Base-by-base conservation (phyloP, 2,888 invertebrate genomes). In the Heteromurus nitidus region DNA sequence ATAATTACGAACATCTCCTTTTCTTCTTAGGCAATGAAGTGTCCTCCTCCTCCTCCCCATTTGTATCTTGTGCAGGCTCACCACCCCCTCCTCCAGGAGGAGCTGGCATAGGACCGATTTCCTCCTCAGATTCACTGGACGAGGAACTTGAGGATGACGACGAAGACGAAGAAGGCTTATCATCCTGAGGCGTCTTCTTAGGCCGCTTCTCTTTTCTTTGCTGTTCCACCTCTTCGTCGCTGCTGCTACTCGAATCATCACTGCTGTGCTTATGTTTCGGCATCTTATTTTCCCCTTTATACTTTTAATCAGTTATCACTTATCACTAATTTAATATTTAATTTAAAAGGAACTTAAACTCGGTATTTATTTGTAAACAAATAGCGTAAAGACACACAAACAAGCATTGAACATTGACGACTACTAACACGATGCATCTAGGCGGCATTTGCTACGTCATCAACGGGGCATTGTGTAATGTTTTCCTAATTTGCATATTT, bases 51-150 rank as follows among this genome's bases (percentile, higher is more conserved):
- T 30, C 62, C 31, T 7, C 5, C 36, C 36, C 36, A 36, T 36
- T 36, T 36, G 36, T 28, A 16, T 64, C 62, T 24, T 26, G 47
- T 7, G 24, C 16, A 9, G 30, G 18, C 16, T 55, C 22, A 0
- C 24, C 64, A 30, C 42, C 36, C 1, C 16, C 26, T n/a, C 22
- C 26, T 1, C 11, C 70, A 22, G 70, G 55, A 22, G 70, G 62
- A 5, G 80, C 82, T 0, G 86, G 86, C 77, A 82, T 82, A 16
- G 86, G 86, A 26, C 86, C 86, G 53, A 85, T 85, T 3, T 84
- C 60, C 9, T 86, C 86, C 5, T 75, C 83, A 20, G 31, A 31
- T 16, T 30, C 28, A 18, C 20, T 36, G 0, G 69, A 77, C 18
- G 74, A 50, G 22, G 76, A 24, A 20, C 30, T 11, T 36, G 22